phyloP scores from a whole-genome alignment of 1,140 invertebrate species.

The Notospermus geniculatus region DNA sequence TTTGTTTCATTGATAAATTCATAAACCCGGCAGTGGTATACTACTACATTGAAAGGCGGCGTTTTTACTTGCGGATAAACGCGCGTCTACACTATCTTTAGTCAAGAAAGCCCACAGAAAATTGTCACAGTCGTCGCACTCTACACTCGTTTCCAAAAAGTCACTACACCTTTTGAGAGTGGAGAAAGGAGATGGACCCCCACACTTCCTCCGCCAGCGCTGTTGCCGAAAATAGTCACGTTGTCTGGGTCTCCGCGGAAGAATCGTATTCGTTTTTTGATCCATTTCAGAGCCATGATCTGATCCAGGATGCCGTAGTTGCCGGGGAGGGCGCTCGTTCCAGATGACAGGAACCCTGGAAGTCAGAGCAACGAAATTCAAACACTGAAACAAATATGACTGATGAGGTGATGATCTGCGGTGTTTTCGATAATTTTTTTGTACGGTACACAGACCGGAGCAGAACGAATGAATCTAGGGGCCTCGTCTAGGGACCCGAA shows the following conservation, averaged over 20 bases:
- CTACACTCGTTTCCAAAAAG: background rate
- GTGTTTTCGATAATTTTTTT: too few relatives aligned
- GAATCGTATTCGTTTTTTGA: constrained; percentile 52
- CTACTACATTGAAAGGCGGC: too few relatives aligned
- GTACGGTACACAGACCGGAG: too few relatives aligned
- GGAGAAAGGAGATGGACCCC: constrained; percentile 11
- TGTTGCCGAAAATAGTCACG: constrained; percentile 19
- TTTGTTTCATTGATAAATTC: too few relatives aligned
- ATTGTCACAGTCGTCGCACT: background rate
- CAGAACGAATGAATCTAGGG: too few relatives aligned
- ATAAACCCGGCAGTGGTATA: too few relatives aligned
- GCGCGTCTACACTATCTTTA: background rate
- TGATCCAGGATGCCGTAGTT: constrained; percentile 77
- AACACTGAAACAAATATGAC: too few relatives aligned
- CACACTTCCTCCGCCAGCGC: constrained; percentile 18
- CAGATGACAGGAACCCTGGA: constrained; percentile 82
- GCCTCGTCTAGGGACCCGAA: too few relatives aligned
- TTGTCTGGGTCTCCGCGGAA: constrained; percentile 17
- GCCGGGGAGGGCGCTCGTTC: constrained; percentile 67
- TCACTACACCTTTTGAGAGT: constrained; percentile 8
- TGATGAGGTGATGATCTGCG: too few relatives aligned
- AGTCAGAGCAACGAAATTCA: too few relatives aligned
- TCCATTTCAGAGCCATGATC: constrained; percentile 69
- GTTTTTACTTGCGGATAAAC: too few relatives aligned
- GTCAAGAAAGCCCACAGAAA: background rate